Evolutionary conservation across 2,113 vertebrate species (phyloP).

Genomic region (Egretta garzetta): DNA sequence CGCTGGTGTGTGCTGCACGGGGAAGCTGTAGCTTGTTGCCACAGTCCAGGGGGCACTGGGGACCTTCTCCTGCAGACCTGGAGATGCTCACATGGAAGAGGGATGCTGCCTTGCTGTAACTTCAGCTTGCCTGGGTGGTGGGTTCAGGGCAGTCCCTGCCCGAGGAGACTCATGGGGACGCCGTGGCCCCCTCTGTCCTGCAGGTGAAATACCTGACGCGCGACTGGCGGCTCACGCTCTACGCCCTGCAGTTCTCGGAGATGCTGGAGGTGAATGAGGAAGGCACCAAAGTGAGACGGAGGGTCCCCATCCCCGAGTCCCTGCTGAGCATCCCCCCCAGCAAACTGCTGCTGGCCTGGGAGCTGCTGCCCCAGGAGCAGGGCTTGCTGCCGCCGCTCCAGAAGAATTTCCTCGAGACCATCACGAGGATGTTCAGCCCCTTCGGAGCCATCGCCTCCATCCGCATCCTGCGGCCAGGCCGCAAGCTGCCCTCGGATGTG

Average conservation of each 20-base stretch:
- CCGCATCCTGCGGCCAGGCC: constrained; percentile 78
- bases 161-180: fast-evolving
- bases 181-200: fast-evolving
- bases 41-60: fast-evolving
- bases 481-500: constrained; percentile 76
- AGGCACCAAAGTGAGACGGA: constrained; percentile 80
- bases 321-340: constrained; percentile 77
- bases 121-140: fast-evolving
- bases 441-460: constrained; percentile 69
- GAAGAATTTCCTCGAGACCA: constrained; percentile 54
- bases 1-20: fast-evolving
- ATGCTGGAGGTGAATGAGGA: constrained; percentile 81
- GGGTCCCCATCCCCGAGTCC: constrained; percentile 69
- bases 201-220: constrained; percentile 83
- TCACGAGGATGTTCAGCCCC: constrained; percentile 69
- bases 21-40: neutral
- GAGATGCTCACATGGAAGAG: fast-evolving
- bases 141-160: neutral
- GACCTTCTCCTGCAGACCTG: neutral
- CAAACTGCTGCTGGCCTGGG: constrained; percentile 81
- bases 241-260: constrained; percentile 71
- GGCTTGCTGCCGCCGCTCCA: neutral
- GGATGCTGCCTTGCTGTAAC: fast-evolving
- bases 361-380: constrained; percentile 48
- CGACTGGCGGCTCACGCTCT: constrained; percentile 78